phyloP scores from a whole-genome alignment of 2,113 vertebrate species.

The Pelusios castaneus region DNA sequence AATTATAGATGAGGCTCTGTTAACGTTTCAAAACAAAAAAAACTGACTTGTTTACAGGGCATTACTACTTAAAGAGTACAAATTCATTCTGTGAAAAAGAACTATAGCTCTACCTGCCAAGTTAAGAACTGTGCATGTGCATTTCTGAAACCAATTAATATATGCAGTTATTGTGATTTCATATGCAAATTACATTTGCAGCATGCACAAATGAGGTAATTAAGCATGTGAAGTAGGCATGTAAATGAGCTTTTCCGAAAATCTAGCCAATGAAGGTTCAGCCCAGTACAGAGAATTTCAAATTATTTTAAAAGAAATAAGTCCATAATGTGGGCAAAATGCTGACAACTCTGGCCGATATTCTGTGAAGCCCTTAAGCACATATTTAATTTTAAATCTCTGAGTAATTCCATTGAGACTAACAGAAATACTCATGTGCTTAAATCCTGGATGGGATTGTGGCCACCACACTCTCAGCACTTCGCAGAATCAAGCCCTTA shows the following conservation, averaged over 20 bases:
- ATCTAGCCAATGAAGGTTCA: slow-evolving; percentile 1
- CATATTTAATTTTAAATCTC: slow-evolving; percentile 73
- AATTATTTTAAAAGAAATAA: slow-evolving; percentile 43
- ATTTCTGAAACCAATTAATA: not conserved
- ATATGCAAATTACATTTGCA: not conserved
- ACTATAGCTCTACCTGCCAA: no score
- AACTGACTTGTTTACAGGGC: not conserved
- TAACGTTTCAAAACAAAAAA: not conserved
- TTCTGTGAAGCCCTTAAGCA: slow-evolving; percentile 69
- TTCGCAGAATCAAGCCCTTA: slow-evolving; percentile 50
- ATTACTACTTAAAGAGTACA: not conserved
- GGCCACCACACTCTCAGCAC: not conserved
- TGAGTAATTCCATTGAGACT: slow-evolving; percentile 73
- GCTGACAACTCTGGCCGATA: slow-evolving; percentile 66
- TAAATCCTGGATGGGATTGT: slow-evolving; percentile 64
- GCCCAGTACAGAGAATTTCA: not conserved
- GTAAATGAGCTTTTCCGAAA: not conserved
- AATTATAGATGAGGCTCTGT: not conserved
- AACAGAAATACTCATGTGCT: slow-evolving; percentile 67
- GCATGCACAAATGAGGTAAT: not conserved
- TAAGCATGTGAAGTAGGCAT: not conserved
- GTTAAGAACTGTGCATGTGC: not conserved
- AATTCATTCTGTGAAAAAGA: not conserved
- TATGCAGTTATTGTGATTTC: not conserved
- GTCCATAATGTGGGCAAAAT: slow-evolving; percentile 58